These are phyloP conservation scores for Brachionus plicatilis DNA, from an alignment of 1,140 invertebrate species.

Conservation along the genomic window DNA sequence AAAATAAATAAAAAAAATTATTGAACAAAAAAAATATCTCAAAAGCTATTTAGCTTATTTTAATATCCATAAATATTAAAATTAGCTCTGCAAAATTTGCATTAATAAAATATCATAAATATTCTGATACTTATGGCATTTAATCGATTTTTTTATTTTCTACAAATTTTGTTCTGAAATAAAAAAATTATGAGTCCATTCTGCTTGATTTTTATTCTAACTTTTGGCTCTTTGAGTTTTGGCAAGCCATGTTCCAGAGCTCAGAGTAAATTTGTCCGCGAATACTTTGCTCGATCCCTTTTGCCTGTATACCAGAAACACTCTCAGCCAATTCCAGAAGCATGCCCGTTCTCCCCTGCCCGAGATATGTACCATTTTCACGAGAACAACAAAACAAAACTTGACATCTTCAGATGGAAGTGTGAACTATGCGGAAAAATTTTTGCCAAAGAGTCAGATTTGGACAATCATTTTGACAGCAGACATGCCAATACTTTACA, in stretches of 20 bases:
- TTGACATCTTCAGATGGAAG: constrained; percentile 8
- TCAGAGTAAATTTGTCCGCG: constrained; percentile 35
- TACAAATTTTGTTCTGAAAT: neutral
- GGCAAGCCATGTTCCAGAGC: neutral
- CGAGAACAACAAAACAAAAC: constrained; percentile 35
- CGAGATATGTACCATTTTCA: constrained; percentile 20
- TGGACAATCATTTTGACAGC: constrained; percentile 30
- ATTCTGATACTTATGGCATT: neutral
- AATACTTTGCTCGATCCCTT: neutral
- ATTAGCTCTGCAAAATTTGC: neutral
- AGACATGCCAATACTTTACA: neutral
- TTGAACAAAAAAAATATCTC: too few species aligned
- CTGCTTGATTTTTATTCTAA: neutral
- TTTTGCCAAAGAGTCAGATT: constrained; percentile 1
- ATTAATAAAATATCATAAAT: neutral
- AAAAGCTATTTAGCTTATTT: too few species aligned
- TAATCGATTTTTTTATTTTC: neutral
- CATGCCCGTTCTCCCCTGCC: neutral
- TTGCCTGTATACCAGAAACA: constrained; percentile 14
- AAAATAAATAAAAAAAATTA: too few species aligned
- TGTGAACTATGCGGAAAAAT: constrained; percentile 28
- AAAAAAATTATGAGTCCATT: neutral
- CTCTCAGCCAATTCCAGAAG: neutral
- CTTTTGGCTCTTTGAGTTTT: neutral
- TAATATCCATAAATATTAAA: neutral